Evolutionary conservation across 1,140 invertebrate species (phyloP), one percentile per base, ranked within the genome.

Genomic region (Adoxophyes honmai): DNA sequence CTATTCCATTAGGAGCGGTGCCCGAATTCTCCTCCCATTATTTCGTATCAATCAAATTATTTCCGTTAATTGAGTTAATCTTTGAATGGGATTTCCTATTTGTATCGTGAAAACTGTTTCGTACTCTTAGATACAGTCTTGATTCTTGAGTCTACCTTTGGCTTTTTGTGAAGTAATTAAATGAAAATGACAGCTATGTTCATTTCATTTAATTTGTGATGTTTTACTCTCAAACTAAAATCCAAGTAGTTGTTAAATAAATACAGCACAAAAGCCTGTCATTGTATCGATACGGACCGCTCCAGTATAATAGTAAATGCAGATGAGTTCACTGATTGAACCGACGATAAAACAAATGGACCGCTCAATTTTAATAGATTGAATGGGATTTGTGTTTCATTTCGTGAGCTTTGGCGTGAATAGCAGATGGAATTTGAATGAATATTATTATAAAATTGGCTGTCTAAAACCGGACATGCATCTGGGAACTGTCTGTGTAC

Each of bases 311-410:
- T 28, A 48, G 42, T 48, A 48, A 48, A 14, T 37, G 34, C n/a
- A 54, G 33, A 54, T 54, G 33, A 54, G 73, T 83, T 74, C 72
- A 56, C 68, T 70, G 75, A 83, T 83, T 78, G 74, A 71, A 75
- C 69, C 64, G 67, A 62, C 75, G 74, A 84, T 83, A 81, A 81
- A 86, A 86, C 79, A 84, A 84, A 84, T 82, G 71, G 75, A 80
- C 68, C 66, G 70, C 60, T 76, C 79, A 81, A 84, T 86, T 84
- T 84, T 78, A 84, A 83, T 80, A 81, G 78, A 84, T 84, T 81
- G 73, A 82, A 84, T 70, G 71, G 76, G 79, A 86, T 84, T 82
- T 83, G 71, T 83, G 78, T 81, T 80, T 78, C 72, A 83, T 82
- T 81, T 74, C 68, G 69, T 69, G 66, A 76, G 70, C 75, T 70